Conservation (phyloP, 2,888 invertebrate genomes). For the Idaea biselata region DNA sequence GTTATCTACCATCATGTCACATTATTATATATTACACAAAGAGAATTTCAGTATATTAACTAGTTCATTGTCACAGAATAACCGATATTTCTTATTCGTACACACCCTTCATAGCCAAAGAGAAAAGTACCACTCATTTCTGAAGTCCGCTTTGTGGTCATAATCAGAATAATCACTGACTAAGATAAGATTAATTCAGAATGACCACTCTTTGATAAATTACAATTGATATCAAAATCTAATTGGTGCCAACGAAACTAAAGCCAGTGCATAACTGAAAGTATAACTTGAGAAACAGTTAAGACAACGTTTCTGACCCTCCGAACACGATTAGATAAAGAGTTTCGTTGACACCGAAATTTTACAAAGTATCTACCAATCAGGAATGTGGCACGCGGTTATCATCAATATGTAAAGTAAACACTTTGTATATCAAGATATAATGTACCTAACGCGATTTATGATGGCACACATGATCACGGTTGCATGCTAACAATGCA, state of each 20-base stretch:
- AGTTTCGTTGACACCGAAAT: slow-evolving; percentile 17
- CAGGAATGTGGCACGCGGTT: slow-evolving; percentile 11
- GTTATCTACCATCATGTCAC: slow-evolving; percentile 67
- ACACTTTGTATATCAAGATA: slow-evolving; percentile 5
- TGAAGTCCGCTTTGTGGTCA: not conserved
- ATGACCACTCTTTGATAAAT: not conserved
- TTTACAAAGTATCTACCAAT: slow-evolving; percentile 9
- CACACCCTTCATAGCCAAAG: not conserved
- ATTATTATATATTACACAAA: slow-evolving; percentile 19
- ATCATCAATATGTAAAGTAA: slow-evolving; percentile 9
- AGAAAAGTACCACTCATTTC: not conserved
- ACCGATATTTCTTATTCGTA: not conserved
- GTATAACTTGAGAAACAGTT: slow-evolving; percentile 4
- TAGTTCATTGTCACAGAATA: not conserved
- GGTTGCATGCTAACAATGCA: slow-evolving; percentile 39
- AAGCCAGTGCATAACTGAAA: not conserved
- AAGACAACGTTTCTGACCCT: slow-evolving; percentile 21
- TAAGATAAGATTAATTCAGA: not conserved
- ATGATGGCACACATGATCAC: slow-evolving; percentile 45
- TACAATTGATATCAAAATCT: not conserved
- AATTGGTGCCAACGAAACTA: not conserved
- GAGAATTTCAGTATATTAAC: not conserved
- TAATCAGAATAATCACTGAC: not conserved
- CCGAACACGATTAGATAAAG: slow-evolving; percentile 27
- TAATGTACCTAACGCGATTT: slow-evolving; percentile 19